Evolutionary conservation across 2,888 invertebrate genomes (phyloP).

Genomic region (Scrobipalpa costella): DNA sequence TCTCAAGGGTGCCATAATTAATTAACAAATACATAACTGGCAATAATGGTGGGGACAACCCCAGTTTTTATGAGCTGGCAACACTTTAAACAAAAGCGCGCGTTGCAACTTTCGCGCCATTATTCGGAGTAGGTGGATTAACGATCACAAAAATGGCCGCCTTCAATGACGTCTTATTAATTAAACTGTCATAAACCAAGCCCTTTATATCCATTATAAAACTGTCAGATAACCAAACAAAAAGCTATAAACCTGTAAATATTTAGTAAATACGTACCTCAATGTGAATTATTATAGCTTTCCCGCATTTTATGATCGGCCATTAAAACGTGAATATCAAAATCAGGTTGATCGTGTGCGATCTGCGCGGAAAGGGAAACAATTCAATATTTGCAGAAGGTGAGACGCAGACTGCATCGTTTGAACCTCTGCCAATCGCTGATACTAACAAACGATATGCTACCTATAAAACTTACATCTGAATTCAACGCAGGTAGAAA

Average conservation of each 20-base stretch:
- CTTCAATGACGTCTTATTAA: slow-evolving; percentile 17
- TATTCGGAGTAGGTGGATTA: slow-evolving; percentile 40
- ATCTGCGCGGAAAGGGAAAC: neutral
- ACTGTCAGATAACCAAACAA: slow-evolving; percentile 26
- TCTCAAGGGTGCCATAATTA: slow-evolving; percentile 45
- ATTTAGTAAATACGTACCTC: slow-evolving; percentile 5
- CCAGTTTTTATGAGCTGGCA: slow-evolving; percentile 44
- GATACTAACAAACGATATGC: neutral
- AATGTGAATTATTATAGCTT: neutral
- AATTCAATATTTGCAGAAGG: slow-evolving; percentile 13
- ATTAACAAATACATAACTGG: slow-evolving; percentile 43
- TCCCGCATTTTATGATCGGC: neutral
- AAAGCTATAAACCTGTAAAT: slow-evolving; percentile 3
- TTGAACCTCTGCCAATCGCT: slow-evolving; percentile 44
- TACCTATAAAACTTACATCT: neutral
- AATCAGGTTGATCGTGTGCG: neutral
- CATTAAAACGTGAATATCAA: neutral
- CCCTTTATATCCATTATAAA: slow-evolving; percentile 26
- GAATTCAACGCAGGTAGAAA: too few species aligned
- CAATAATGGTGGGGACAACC: slow-evolving; percentile 47
- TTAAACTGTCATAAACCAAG: neutral
- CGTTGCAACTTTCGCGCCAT: slow-evolving; percentile 29
- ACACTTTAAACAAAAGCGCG: slow-evolving; percentile 40
- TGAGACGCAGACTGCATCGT: slow-evolving; percentile 37
- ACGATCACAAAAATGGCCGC: slow-evolving; percentile 37